Conservation (phyloP, 2,797 vertebrate species). For the Sebastes hopkinsi region DNA sequence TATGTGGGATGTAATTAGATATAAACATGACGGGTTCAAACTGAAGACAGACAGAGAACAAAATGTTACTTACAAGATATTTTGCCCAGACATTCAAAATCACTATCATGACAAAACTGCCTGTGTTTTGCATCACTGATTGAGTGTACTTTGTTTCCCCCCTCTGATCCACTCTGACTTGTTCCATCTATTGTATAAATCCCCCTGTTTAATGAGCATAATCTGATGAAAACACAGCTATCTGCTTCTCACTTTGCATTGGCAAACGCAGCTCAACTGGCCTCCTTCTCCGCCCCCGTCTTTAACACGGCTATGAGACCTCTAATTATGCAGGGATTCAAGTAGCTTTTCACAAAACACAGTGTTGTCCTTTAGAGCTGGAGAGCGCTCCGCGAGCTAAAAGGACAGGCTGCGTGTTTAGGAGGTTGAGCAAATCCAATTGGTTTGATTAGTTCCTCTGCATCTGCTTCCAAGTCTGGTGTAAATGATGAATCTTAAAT, state of each 20-base stretch:
- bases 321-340: constrained; percentile 95
- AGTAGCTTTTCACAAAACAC: constrained; percentile 93
- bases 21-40: background rate
- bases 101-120: background rate
- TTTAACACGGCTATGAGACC: constrained; percentile 91
- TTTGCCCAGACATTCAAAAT: background rate
- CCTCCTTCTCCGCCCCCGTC: constrained; percentile 74
- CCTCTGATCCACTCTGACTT: constrained; percentile 42
- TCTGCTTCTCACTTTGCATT: constrained; percentile 92
- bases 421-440: constrained; percentile 90
- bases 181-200: constrained; percentile 13
- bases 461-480: constrained; percentile 84
- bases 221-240: constrained; percentile 95
- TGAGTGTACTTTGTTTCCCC: constrained; percentile 22
- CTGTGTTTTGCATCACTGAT: constrained; percentile 13
- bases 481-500: constrained; percentile 10
- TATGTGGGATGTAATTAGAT: background rate
- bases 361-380: constrained; percentile 91
- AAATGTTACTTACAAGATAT: background rate
- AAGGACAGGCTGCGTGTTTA: constrained; percentile 90
- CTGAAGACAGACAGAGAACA: background rate
- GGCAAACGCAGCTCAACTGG: constrained; percentile 84
- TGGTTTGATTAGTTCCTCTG: constrained; percentile 90
- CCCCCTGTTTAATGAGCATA: constrained; percentile 88
- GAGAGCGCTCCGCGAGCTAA: constrained; percentile 89